These are phyloP conservation scores for Sardinella longiceps DNA, from an alignment of 2,797 vertebrate genomes.

Conservation along the genomic window DNA sequence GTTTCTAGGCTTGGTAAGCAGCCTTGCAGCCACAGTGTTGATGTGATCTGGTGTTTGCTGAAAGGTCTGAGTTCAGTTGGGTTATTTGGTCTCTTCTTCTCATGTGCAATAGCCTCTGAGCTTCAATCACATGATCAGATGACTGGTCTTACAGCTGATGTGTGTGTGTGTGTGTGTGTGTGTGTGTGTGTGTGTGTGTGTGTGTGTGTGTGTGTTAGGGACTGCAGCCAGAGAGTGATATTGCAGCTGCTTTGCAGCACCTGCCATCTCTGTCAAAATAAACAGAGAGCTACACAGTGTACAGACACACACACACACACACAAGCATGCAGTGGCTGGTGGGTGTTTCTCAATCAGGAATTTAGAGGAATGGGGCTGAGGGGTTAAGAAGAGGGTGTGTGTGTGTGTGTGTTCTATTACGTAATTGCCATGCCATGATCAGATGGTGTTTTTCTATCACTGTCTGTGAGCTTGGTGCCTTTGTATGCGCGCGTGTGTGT, in stretches of 20 bases:
- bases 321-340: neutral
- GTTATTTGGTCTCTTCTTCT: neutral
- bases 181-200: constrained; percentile 1
- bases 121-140: neutral
- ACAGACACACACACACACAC: neutral
- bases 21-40: no score
- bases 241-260: constrained; percentile 48
- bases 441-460: neutral
- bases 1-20: no score
- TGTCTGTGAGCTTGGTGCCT: neutral
- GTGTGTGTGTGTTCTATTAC: neutral
- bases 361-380: no score
- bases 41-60: no score
- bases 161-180: neutral
- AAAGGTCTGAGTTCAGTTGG: no score
- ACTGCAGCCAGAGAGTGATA: constrained; percentile 21
- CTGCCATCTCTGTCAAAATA: constrained; percentile 47
- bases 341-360: no score
- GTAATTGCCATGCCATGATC: neutral
- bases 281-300: constrained; percentile 25
- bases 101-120: neutral
- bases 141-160: neutral
- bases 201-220: neutral
- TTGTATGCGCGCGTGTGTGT: neutral
- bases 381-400: no score